These are phyloP conservation scores for Pseudomugil gertrudae DNA, from an alignment of 2,797 vertebrate genomes.

Conservation along the genomic window DNA sequence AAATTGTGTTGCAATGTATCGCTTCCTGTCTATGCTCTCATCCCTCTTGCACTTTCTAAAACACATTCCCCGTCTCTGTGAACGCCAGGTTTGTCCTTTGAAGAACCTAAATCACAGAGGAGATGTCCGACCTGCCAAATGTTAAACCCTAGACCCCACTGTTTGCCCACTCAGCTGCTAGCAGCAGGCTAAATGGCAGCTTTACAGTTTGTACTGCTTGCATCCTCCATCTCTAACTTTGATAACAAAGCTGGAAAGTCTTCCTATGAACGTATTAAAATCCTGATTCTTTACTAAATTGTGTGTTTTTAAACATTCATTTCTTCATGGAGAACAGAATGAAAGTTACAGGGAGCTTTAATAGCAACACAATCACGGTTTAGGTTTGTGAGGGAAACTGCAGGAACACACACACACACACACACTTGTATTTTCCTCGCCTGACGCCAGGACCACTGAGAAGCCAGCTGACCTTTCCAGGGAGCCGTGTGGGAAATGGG, in stretches of 20 bases:
- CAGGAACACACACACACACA: neutral
- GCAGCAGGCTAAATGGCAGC: conserved; percentile 39
- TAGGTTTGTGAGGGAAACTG: neutral
- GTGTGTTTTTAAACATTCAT: too few relatives aligned
- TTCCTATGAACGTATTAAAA: neutral
- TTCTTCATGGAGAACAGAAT: too few relatives aligned
- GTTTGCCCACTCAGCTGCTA: conserved; percentile 15
- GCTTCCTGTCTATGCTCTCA: neutral
- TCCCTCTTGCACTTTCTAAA: neutral
- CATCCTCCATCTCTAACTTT: conserved; percentile 17
- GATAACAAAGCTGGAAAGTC: neutral
- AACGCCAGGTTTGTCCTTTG: conserved; percentile 18
- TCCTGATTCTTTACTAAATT: too few relatives aligned
- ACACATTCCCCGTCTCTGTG: neutral
- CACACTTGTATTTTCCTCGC: conserved; percentile 25
- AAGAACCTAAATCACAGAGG: conserved; percentile 32
- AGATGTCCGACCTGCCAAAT: conserved; percentile 20
- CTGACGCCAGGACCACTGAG: conserved; percentile 35
- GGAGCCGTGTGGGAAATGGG: conserved; percentile 62
- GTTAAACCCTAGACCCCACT: conserved; percentile 20
- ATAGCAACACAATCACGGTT: neutral
- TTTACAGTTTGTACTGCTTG: conserved; percentile 44
- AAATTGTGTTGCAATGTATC: neutral
- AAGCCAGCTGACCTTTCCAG: conserved; percentile 69
- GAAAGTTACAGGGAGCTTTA: neutral